Conservation (phyloP, 2,888 invertebrate genomes). For the Hydrotaea diabolus region DNA sequence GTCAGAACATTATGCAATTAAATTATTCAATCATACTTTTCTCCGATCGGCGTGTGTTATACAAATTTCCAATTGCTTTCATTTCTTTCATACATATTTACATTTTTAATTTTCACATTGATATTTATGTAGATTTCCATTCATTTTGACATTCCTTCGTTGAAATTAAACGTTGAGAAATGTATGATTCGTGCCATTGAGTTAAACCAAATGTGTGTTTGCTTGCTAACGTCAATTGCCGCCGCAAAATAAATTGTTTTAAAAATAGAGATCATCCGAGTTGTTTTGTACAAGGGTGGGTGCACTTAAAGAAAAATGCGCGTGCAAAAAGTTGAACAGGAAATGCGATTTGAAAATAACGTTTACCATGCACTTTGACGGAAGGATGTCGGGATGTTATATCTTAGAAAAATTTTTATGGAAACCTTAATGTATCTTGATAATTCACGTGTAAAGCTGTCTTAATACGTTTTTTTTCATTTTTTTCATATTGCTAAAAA, state of each 20-base stretch:
- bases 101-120: background rate
- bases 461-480: too few species aligned
- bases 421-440: too few species aligned
- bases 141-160: background rate
- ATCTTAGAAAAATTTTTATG: too few species aligned
- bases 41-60: background rate
- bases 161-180: background rate
- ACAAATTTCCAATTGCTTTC: background rate
- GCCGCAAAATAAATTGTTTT: slow-evolving; percentile 2
- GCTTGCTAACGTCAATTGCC: background rate
- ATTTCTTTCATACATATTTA: background rate
- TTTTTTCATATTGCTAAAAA: too few species aligned
- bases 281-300: background rate
- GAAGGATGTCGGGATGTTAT: too few species aligned
- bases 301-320: background rate
- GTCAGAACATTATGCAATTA: background rate
- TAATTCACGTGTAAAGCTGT: too few species aligned
- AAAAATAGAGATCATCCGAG: slow-evolving; percentile 13
- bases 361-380: too few species aligned
- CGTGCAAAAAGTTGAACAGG: too few species aligned
- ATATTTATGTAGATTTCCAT: background rate
- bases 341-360: too few species aligned
- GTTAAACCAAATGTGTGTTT: background rate
- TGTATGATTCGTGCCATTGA: background rate
- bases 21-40: background rate